phyloP scores from a whole-genome alignment of 2,888 invertebrate species.

The Chaetogeoica ovagalla region DNA sequence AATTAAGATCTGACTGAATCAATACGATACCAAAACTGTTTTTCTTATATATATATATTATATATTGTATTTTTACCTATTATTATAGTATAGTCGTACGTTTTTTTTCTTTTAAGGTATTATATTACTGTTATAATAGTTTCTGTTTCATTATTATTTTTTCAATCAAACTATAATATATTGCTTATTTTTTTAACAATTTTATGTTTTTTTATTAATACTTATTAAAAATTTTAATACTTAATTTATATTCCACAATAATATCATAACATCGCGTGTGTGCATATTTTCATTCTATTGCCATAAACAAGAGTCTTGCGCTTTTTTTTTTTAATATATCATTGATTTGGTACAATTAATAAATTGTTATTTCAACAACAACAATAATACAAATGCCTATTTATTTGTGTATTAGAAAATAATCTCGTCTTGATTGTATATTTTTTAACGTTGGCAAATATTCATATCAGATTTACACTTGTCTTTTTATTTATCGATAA shows the following conservation, averaged over 20 bases:
- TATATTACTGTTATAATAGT: conserved; percentile 19
- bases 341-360: not conserved
- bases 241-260: not conserved
- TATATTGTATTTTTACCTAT: conserved; percentile 1
- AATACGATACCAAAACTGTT: conserved; percentile 28
- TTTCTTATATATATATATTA: not conserved
- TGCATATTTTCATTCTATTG: not conserved
- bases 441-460: not conserved
- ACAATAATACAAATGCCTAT: too few relatives aligned
- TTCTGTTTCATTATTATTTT: conserved; percentile 3
- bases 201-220: not conserved
- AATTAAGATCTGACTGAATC: conserved; percentile 37
- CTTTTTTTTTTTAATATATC: not conserved
- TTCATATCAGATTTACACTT: not conserved
- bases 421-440: not conserved
- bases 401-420: not conserved
- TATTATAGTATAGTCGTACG: not conserved
- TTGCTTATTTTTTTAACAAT: not conserved
- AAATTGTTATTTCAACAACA: too few relatives aligned
- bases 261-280: not conserved
- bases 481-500: not conserved
- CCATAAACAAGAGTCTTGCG: not conserved
- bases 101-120: not conserved
- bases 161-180: not conserved
- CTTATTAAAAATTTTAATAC: not conserved